A percentile compares a stretch with the other conserved stretches of the same genome.
Evolutionary conservation across 2,797 vertebrate species (phyloP).

Genomic region (Rhyacichthys aspro): DNA sequence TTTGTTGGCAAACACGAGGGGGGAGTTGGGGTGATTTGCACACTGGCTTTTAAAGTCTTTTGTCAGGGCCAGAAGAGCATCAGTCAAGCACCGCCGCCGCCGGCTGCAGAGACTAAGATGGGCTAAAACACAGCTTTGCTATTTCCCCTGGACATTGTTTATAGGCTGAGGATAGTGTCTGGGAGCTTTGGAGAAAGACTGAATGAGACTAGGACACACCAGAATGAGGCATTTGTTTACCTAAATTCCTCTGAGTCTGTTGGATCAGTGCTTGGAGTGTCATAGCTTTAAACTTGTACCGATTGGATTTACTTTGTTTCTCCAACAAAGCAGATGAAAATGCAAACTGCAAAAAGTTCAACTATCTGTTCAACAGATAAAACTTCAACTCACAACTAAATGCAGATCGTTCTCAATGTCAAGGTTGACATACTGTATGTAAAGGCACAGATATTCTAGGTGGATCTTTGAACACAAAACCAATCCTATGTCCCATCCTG

Average conservation of each 20-base stretch:
- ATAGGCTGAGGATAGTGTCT: slow-evolving; percentile 51
- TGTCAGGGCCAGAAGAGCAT: slow-evolving; percentile 63
- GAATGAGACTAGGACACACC: slow-evolving; percentile 33
- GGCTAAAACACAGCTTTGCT: slow-evolving; percentile 55
- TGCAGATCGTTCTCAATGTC: too few relatives aligned
- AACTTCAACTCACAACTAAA: not conserved
- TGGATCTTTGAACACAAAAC: too few relatives aligned
- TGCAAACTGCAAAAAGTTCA: not conserved
- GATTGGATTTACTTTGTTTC: slow-evolving; percentile 18
- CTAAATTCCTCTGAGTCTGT: slow-evolving; percentile 15
- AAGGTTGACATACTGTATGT: too few relatives aligned
- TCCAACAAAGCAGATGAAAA: slow-evolving; percentile 7
- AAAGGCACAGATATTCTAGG: too few relatives aligned
- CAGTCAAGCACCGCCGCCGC: slow-evolving; percentile 56
- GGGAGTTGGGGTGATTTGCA: slow-evolving; percentile 65
- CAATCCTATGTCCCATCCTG: too few relatives aligned
- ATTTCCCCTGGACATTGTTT: slow-evolving; percentile 57
- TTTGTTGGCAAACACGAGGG: slow-evolving; percentile 75
- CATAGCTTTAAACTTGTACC: slow-evolving; percentile 35
- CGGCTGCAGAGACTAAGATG: slow-evolving; percentile 52
- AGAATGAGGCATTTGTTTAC: slow-evolving; percentile 37
- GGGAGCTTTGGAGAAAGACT: slow-evolving; percentile 26
- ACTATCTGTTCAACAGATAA: not conserved
- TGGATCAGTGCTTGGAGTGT: slow-evolving; percentile 14
- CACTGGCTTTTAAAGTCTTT: slow-evolving; percentile 72